Base-by-base conservation (phyloP, 2,797 vertebrate species). In the Megalops cyprinoides region DNA sequence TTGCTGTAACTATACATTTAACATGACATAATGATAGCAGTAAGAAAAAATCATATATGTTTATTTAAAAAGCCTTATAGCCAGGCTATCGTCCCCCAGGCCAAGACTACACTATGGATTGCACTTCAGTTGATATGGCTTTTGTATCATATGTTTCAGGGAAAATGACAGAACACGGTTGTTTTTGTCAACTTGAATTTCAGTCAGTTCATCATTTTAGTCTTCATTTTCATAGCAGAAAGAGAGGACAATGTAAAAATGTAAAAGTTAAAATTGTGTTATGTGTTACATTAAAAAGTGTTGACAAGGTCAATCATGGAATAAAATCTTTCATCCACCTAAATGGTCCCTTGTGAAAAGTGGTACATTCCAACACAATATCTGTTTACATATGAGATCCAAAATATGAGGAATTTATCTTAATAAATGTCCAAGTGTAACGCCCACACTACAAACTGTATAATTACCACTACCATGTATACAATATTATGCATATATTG, bases 71-170 rank as follows among this genome's bases (percentile, higher is more conserved):
- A 81, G 79, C 31, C 31, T 67, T 20, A 62, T n/a, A n/a, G 48
- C 56, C 28, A 48, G 56, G 55, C 37, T 58, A 42, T 80, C 67
- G 44, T 65, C 46, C 53, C 74, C 46, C 42, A 67, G 74, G 62
- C 74, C 53, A 81, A 76, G 53, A 58, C 55, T 79, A 79, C 74
- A 76, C 74, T 81, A 60, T 25, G 34, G 56, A 81, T 81, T 81
- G 79, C 79, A 81, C 79, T 76, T 39, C 53, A 23, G 74, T 81
- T 46, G 42, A 76, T 81, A 81, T 81, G 79, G 79, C 79, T 81
- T 81, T 81, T 51, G 56, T 76, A 60, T 76, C 42, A 42, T 15
- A 51, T 60, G n/a, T 9, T 56, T 73, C 62, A 37, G 62, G 15
- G 31, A 34, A 6, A 60, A n/a, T 4, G 18, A 53, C 62, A 65